phyloP scores from a whole-genome alignment of 2,113 vertebrate species.

The Ictalurus furcatus region DNA sequence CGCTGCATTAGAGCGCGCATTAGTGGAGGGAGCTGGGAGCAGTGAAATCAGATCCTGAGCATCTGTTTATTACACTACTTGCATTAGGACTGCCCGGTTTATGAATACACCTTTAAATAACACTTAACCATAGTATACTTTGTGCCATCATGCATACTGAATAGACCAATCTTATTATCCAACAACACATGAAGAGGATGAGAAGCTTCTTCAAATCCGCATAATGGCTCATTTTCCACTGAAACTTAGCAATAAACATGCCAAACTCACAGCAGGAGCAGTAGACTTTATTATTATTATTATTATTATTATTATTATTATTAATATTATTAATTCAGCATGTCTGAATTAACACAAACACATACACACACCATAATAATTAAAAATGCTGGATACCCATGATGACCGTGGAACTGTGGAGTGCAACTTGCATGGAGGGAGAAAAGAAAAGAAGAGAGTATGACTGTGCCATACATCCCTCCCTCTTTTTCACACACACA shows the following conservation, averaged over 20 bases:
- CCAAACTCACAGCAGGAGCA: background rate
- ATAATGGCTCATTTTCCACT: background rate
- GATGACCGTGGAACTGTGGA: conserved; percentile 64
- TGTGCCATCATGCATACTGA: background rate
- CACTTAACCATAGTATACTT: background rate
- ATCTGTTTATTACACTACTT: background rate
- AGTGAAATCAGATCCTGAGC: background rate
- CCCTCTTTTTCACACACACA: conserved; percentile 46
- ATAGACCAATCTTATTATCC: background rate
- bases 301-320: background rate
- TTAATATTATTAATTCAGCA: background rate
- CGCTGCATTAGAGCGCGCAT: background rate
- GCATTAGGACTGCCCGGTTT: background rate
- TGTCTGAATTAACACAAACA: background rate
- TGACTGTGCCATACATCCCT: conserved; percentile 70
- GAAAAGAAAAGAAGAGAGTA: conserved; percentile 71
- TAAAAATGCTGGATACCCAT: conserved; percentile 66
- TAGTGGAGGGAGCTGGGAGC: background rate
- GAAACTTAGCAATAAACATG: background rate
- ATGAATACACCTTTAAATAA: background rate
- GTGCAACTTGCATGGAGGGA: conserved; percentile 68
- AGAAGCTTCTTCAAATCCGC: background rate
- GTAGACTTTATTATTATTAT: background rate
- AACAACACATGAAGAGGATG: background rate
- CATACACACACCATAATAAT: conserved; percentile 50